Conservation (phyloP, 2,888 invertebrate genomes). For the Fabriciana adippe region DNA sequence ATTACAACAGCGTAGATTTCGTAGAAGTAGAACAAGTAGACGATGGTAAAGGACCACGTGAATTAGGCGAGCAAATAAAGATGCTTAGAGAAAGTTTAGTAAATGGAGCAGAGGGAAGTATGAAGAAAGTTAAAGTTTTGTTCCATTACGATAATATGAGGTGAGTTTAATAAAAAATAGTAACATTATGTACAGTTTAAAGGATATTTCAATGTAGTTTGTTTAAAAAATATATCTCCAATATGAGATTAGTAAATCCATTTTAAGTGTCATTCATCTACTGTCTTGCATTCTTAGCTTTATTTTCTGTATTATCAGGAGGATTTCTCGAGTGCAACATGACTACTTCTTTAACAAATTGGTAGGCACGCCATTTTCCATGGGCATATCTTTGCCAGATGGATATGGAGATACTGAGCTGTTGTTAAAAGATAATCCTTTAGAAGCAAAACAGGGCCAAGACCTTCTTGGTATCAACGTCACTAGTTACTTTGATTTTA, state of each 20-base stretch:
- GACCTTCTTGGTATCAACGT: conserved; percentile 86
- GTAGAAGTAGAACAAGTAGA: conserved; percentile 96
- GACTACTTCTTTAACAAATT: conserved; percentile 93
- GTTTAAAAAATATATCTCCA: too few species aligned
- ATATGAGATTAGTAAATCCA: not conserved
- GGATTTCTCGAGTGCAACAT: conserved; percentile 89
- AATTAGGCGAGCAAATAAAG: conserved; percentile 82
- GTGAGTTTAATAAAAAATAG: conserved; percentile 46
- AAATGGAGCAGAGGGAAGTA: conserved; percentile 85
- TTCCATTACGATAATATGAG: conserved; percentile 94
- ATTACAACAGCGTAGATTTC: conserved; percentile 98
- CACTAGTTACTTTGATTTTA: conserved; percentile 87
- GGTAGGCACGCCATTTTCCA: conserved; percentile 92
- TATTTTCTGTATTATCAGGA: conserved; percentile 51
- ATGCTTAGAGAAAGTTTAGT: conserved; percentile 87
- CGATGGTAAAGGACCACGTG: conserved; percentile 85
- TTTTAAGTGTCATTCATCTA: too few species aligned
- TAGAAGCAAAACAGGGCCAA: conserved; percentile 85
- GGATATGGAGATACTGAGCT: conserved; percentile 90
- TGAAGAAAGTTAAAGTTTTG: conserved; percentile 86
- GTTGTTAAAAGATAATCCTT: conserved; percentile 89
- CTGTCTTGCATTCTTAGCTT: not conserved
- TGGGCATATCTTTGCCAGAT: conserved; percentile 92
- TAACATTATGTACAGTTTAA: too few species aligned
- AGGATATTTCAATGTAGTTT: too few species aligned